These are phyloP conservation scores for Penaeus indicus DNA, from an alignment of 1,140 invertebrate species.

Conservation along the genomic window DNA sequence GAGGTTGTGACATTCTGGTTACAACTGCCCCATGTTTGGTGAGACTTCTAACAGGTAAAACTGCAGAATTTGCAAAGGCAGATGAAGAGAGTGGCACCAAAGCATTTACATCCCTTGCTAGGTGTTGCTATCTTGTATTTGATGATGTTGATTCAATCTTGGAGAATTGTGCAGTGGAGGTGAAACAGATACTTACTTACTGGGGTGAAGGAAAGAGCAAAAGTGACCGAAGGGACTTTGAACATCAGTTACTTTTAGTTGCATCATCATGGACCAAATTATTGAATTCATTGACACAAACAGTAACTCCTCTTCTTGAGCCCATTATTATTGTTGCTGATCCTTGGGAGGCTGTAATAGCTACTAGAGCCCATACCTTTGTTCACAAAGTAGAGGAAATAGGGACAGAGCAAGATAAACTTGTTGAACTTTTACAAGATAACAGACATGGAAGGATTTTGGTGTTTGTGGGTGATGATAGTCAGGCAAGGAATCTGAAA, in stretches of 20 bases:
- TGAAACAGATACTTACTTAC: slow-evolving; percentile 39
- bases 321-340: slow-evolving; percentile 37
- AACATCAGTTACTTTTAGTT: slow-evolving; percentile 35
- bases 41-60: slow-evolving; percentile 27
- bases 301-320: slow-evolving; percentile 26
- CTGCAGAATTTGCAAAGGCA: too few relatives aligned
- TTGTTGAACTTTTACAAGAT: slow-evolving; percentile 28
- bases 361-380: slow-evolving; percentile 2
- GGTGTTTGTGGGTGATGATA: slow-evolving; percentile 36
- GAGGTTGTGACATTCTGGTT: slow-evolving; percentile 47
- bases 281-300: slow-evolving; percentile 23
- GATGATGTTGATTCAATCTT: slow-evolving; percentile 49
- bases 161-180: slow-evolving; percentile 18
- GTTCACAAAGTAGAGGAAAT: not conserved
- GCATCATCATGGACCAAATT: slow-evolving; percentile 40
- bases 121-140: slow-evolving; percentile 50
- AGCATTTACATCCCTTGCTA: slow-evolving; percentile 23
- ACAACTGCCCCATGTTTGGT: slow-evolving; percentile 49
- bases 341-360: slow-evolving; percentile 42
- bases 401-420: not conserved
- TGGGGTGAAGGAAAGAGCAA: slow-evolving; percentile 44
- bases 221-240: slow-evolving; percentile 3
- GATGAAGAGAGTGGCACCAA: not conserved
- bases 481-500: not conserved
- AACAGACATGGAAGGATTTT: slow-evolving; percentile 36